A percentile compares a stretch with the other conserved stretches of the same genome.
Evolutionary conservation across 2,888 invertebrate genomes (phyloP).

Genomic region (Miltochrista miniata): DNA sequence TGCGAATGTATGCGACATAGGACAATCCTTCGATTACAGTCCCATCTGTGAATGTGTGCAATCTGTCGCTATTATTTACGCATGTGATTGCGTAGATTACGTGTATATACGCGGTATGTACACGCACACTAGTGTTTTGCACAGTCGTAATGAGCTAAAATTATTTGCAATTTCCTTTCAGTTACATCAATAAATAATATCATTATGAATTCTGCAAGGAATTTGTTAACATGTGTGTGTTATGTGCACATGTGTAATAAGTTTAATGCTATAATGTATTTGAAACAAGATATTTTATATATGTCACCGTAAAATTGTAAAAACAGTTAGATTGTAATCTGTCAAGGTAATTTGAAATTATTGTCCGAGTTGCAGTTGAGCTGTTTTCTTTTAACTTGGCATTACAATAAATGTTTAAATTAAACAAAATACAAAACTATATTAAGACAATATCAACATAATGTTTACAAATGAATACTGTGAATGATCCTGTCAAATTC

Average conservation of each 20-base stretch:
- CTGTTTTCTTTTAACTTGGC: too few relatives aligned
- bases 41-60: constrained; percentile 52
- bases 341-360: too few relatives aligned
- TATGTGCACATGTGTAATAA: constrained; percentile 15
- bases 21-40: constrained; percentile 56
- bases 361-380: too few relatives aligned
- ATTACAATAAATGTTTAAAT: too few relatives aligned
- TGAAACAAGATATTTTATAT: too few relatives aligned
- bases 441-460: not conserved
- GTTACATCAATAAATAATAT: constrained; percentile 29
- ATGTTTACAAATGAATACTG: constrained; percentile 6
- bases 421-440: not conserved
- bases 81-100: constrained; percentile 49
- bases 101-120: constrained; percentile 28
- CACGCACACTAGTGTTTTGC: constrained; percentile 41
- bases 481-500: constrained; percentile 22
- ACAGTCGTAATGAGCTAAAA: constrained; percentile 55
- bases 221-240: constrained; percentile 27
- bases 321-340: too few relatives aligned
- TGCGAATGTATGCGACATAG: constrained; percentile 44
- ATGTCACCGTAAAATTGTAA: too few relatives aligned
- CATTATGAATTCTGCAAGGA: constrained; percentile 24
- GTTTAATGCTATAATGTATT: constrained; percentile 8
- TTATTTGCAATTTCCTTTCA: constrained; percentile 64
- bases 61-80: constrained; percentile 44